Evolutionary conservation across 2,888 invertebrate species (phyloP), one percentile per base, ranked within the genome.

Genomic region (Emmelina monodactyla): DNA sequence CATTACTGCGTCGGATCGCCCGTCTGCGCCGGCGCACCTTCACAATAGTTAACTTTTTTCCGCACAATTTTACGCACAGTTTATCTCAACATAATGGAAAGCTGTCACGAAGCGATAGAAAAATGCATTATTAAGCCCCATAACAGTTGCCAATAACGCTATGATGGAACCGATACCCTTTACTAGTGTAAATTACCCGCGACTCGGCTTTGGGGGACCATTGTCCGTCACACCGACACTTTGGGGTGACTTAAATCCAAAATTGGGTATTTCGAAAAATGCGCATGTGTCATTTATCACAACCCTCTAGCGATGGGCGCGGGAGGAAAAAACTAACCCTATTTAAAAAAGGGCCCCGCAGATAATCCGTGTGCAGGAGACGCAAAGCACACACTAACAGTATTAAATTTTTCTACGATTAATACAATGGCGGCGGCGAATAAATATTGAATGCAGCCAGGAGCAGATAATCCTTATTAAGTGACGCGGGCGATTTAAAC

Each of bases 231-330:
- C 32, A 9, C 9, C 39, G 46, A 45, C 66, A 81, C 80, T 81
- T 80, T 80, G 73, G 81, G 80, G 79, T 72, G 79, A 81, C 79
- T 81, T 81, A 80, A 81, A 81, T 80, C 81, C 79, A 72, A 81
- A 81, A 81, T 81, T 81, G 81, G 81, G 81, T 81, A 80, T 81
- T 81, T 81, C 73, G 78, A 76, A 76, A 75, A 78, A 79, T 78
- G 78, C 78, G 79, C 81, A 81, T 81, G 81, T 81, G 80, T 81
- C 81, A 81, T 81, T 81, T 80, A 81, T 81, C 80, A 81, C 75
- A 60, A 70, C 73, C 75, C 78, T 69, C 68, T 54, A 68, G 67
- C 54, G 56, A 46, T 49, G 41, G 41, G 47, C 38, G 47, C 50
- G 58, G 56, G 60, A 54, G 67, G 65, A 66, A 73, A 73, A 67